A percentile compares a stretch with the other conserved stretches of the same genome.
These are phyloP conservation scores for Drosophila rellima DNA, from an alignment of 2,888 invertebrate genomes.

Conservation along the genomic window DNA sequence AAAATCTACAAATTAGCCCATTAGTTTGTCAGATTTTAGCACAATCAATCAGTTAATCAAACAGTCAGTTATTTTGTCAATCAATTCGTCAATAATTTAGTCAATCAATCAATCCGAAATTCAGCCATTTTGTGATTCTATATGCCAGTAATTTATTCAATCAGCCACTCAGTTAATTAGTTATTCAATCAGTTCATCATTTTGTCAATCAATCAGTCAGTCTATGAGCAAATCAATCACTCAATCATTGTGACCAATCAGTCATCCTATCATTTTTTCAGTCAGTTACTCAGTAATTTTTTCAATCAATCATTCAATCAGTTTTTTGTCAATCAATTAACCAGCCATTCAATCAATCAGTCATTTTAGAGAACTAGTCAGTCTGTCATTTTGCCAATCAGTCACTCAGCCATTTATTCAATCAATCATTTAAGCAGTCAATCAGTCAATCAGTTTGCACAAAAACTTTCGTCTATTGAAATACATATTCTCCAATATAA, in stretches of 20 bases:
- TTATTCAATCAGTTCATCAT: not conserved
- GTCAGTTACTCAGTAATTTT: no score
- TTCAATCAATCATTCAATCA: no score
- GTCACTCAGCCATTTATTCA: not conserved
- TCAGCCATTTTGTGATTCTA: no score
- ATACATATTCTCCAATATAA: not conserved
- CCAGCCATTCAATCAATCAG: not conserved
- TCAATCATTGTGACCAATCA: no score
- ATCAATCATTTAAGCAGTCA: not conserved
- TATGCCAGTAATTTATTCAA: no score
- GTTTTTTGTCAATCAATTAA: not conserved
- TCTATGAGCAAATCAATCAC: not conserved
- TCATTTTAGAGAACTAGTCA: not conserved
- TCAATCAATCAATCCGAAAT: not conserved
- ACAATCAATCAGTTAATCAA: not conserved
- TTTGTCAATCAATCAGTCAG: not conserved
- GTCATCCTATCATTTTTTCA: not conserved
- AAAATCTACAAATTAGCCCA: no score
- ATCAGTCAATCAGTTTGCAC: not conserved
- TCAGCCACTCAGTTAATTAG: not conserved
- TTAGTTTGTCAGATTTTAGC: no score
- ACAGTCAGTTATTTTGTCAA: not conserved
- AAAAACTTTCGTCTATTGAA: not conserved
- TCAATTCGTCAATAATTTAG: not conserved
- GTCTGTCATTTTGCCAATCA: not conserved